These are phyloP conservation scores for Meteorus cinctellus DNA, from an alignment of 2,888 invertebrate species.

Conservation along the genomic window DNA sequence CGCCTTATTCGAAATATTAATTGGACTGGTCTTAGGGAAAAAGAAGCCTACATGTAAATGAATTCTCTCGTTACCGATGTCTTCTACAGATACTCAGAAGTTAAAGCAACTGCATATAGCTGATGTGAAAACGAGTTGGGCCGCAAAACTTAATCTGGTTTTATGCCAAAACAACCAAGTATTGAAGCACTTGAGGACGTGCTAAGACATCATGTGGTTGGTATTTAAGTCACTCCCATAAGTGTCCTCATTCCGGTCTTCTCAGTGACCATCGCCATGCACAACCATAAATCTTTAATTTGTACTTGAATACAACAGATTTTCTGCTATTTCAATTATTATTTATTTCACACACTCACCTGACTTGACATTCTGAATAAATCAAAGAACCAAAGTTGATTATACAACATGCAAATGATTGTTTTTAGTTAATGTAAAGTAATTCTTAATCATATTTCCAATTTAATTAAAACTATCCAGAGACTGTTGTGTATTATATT, in stretches of 20 bases:
- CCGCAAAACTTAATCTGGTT: slow-evolving; percentile 44
- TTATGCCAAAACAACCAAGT: slow-evolving; percentile 39
- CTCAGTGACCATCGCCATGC: neutral
- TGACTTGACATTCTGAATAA: too few relatives aligned
- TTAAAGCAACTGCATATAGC: slow-evolving; percentile 34
- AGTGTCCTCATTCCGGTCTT: slow-evolving; percentile 7
- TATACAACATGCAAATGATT: too few relatives aligned
- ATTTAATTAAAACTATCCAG: too few relatives aligned
- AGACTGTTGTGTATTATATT: neutral
- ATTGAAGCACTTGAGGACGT: slow-evolving; percentile 14
- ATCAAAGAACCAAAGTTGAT: too few relatives aligned
- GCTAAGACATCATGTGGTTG: neutral
- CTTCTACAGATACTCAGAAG: slow-evolving; percentile 28
- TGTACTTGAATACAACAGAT: too few relatives aligned
- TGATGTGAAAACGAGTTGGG: slow-evolving; percentile 43
- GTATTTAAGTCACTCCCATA: slow-evolving; percentile 11
- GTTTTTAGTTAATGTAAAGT: too few relatives aligned
- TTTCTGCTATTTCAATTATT: too few relatives aligned
- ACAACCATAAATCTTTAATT: neutral
- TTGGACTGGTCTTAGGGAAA: slow-evolving; percentile 47
- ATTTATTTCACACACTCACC: too few relatives aligned
- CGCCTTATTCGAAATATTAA: slow-evolving; percentile 47
- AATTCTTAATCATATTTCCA: too few relatives aligned
- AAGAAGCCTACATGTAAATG: slow-evolving; percentile 41
- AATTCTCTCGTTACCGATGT: slow-evolving; percentile 47